A percentile compares a stretch with the other conserved stretches of the same genome.
Conservation (phyloP, 92 coral and sea anemone genomes). For the Galaxea fascicularis region DNA sequence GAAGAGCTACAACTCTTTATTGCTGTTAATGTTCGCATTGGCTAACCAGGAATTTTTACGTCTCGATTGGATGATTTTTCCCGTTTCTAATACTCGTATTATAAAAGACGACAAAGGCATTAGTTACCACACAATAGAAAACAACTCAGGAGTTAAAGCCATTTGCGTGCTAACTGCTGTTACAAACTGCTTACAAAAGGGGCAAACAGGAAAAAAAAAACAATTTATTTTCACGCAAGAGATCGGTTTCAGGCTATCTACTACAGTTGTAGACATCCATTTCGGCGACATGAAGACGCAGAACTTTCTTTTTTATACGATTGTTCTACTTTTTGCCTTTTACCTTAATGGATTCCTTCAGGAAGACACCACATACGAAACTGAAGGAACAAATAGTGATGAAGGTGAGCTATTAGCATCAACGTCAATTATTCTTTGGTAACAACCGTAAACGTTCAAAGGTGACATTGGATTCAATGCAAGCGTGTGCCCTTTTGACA, state of each 20-base stretch:
- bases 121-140: neutral
- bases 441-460: too few species aligned
- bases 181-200: too few species aligned
- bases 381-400: neutral
- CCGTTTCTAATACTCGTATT: neutral
- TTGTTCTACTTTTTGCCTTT: neutral
- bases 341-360: neutral
- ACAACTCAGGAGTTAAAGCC: neutral
- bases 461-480: too few species aligned
- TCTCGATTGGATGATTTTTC: conserved; percentile 1
- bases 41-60: neutral
- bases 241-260: neutral
- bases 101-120: neutral
- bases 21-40: too few species aligned
- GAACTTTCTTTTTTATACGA: neutral
- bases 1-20: too few species aligned
- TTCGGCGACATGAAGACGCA: neutral
- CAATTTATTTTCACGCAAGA: neutral
- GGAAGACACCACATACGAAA: neutral
- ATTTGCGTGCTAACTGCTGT: neutral
- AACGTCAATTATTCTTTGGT: neutral
- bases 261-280: neutral
- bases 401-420: neutral
- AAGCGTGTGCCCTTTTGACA: too few species aligned
- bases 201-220: conserved; percentile 30